Percentiles rank a stretch among this genome's conserved stretches.
Conservation (phyloP, 2,113 vertebrate species). For the Tachuris rubrigastra region DNA sequence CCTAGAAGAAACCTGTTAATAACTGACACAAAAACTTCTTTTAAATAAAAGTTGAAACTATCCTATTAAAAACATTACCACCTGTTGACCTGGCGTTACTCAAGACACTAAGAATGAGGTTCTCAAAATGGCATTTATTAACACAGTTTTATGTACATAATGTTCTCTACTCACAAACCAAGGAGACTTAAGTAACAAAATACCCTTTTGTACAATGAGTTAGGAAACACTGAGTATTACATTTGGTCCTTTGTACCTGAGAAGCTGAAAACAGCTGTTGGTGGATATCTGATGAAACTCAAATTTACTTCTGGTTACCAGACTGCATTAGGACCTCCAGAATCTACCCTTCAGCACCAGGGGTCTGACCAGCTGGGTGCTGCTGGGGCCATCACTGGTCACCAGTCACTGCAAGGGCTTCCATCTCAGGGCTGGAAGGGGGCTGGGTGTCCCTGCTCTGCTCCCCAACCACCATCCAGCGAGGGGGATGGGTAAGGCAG, state of each 20-base stretch:
- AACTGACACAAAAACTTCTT: background rate
- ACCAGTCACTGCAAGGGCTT: background rate
- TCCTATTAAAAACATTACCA: background rate
- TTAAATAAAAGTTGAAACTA: background rate
- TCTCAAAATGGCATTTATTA: constrained; percentile 75
- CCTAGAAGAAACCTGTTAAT: background rate
- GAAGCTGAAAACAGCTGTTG: constrained; percentile 72
- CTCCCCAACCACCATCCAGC: too few relatives aligned
- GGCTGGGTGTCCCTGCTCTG: background rate
- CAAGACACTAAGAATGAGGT: constrained; percentile 46
- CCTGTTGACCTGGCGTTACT: background rate
- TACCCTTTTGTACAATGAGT: constrained; percentile 67
- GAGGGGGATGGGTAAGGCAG: background rate
- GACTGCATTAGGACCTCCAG: background rate
- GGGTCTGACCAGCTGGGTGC: background rate
- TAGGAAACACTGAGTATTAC: constrained; percentile 61
- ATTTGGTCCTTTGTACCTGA: constrained; percentile 81
- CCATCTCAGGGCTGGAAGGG: background rate
- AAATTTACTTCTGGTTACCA: constrained; percentile 32
- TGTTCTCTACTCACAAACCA: constrained; percentile 61
- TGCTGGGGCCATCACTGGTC: background rate
- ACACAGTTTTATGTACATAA: constrained; percentile 65
- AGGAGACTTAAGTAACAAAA: constrained; percentile 69
- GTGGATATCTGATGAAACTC: constrained; percentile 46
- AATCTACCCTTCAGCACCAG: background rate